Conservation (phyloP, 1,140 invertebrate species). For the Luehdorfia chinensis region DNA sequence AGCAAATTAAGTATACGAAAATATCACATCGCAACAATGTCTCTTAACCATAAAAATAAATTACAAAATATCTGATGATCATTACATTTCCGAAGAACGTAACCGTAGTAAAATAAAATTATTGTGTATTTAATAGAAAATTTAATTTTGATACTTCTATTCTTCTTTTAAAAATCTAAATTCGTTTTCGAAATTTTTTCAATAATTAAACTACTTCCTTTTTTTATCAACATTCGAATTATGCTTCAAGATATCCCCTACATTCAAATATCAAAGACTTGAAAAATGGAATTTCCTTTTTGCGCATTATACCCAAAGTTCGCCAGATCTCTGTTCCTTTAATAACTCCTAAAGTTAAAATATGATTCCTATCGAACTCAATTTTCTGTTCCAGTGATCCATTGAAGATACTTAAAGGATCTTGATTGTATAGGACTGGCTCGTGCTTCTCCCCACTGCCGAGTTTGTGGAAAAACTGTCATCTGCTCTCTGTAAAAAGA, state of each 20-base stretch:
- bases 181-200: not conserved
- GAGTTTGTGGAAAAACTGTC: slow-evolving; percentile 48
- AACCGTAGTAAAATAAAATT: not conserved
- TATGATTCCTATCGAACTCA: slow-evolving; percentile 24
- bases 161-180: not conserved
- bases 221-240: not conserved
- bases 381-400: slow-evolving; percentile 73
- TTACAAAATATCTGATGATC: not conserved
- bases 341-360: slow-evolving; percentile 8
- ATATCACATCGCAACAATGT: slow-evolving; percentile 41
- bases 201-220: not conserved
- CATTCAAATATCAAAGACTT: not conserved
- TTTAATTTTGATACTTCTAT: not conserved
- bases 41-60: slow-evolving; percentile 6
- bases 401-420: slow-evolving; percentile 75
- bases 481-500: slow-evolving; percentile 67
- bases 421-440: slow-evolving; percentile 70
- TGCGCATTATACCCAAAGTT: not conserved
- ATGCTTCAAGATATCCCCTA: no score
- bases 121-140: not conserved
- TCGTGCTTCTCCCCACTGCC: slow-evolving; percentile 43
- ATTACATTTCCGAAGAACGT: not conserved
- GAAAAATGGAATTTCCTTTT: not conserved
- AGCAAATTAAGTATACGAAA: slow-evolving; percentile 27
- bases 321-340: not conserved